A percentile compares a stretch with the other conserved stretches of the same genome.
Conservation (phyloP, 1,140 invertebrate species). For the Zaprionus kolodkinae region DNA sequence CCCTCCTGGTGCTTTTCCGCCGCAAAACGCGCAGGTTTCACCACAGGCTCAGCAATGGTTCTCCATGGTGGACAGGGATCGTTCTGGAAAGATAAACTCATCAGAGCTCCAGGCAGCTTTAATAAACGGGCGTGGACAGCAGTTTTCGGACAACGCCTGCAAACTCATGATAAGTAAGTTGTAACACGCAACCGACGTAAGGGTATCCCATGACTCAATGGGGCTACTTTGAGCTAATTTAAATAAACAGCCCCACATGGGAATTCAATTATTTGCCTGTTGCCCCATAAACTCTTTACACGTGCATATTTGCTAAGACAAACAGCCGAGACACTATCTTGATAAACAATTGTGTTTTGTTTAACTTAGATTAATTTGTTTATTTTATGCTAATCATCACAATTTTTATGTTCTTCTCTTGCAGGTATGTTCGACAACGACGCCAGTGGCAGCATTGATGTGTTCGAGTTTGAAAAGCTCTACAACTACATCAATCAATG, state of each 20-base stretch:
- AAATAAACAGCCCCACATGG: not conserved
- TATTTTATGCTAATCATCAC: slow-evolving; percentile 30
- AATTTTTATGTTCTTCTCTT: slow-evolving; percentile 17
- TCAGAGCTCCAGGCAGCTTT: slow-evolving; percentile 92
- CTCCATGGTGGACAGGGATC: slow-evolving; percentile 91
- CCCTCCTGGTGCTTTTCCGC: slow-evolving; percentile 80
- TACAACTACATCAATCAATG: slow-evolving; percentile 96
- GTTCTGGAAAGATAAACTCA: slow-evolving; percentile 92
- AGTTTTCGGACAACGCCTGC: slow-evolving; percentile 93
- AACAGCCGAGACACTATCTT: slow-evolving; percentile 24
- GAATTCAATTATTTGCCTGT: slow-evolving; percentile 38
- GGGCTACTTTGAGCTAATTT: slow-evolving; percentile 8
- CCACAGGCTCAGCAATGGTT: slow-evolving; percentile 93
- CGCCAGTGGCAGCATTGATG: slow-evolving; percentile 93
- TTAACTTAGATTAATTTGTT: slow-evolving; percentile 53
- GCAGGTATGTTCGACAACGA: slow-evolving; percentile 95
- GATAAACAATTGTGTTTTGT: slow-evolving; percentile 41
- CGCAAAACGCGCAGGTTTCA: slow-evolving; percentile 80
- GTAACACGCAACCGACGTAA: not conserved
- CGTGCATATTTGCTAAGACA: slow-evolving; percentile 43
- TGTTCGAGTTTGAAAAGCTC: slow-evolving; percentile 93
- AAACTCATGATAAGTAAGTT: slow-evolving; percentile 94
- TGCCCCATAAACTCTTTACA: slow-evolving; percentile 3
- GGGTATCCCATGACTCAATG: slow-evolving; percentile 17
- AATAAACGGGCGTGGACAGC: slow-evolving; percentile 93